Percentiles rank a stretch among this genome's conserved stretches.
These are phyloP conservation scores for Ailuropoda melanoleuca DNA, from an alignment of 2,113 vertebrate genomes.

Conservation along the genomic window DNA sequence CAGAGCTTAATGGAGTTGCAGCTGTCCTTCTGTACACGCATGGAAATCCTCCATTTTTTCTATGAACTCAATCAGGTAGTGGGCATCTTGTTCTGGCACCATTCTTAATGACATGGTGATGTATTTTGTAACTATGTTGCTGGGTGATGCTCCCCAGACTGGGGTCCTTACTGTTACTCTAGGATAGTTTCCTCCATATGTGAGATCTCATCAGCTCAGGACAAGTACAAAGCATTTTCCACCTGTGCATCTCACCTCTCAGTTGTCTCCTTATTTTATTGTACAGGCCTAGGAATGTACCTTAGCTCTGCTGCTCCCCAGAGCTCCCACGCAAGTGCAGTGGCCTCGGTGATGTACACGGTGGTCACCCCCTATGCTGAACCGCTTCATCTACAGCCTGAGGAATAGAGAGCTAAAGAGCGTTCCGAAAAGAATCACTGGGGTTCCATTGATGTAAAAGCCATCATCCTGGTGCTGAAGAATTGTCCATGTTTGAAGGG, in stretches of 20 bases:
- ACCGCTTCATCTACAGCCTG: not conserved
- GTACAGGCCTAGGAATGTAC: not conserved
- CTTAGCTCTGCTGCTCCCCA: not conserved
- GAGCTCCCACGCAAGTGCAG: not conserved
- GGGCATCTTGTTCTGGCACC: not conserved
- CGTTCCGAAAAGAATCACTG: not conserved
- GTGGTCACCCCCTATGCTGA: not conserved
- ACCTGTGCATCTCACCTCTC: too few species aligned
- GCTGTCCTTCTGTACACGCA: not conserved
- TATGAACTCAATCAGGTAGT: slow-evolving; percentile 40
- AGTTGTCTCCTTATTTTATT: not conserved
- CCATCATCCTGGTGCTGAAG: too few species aligned
- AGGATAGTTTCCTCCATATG: too few species aligned
- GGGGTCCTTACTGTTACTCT: too few species aligned
- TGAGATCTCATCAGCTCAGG: too few species aligned
- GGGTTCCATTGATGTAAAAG: too few species aligned
- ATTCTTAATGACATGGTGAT: too few species aligned
- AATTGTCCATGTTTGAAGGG: too few species aligned
- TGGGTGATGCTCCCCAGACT: too few species aligned
- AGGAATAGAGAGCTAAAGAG: not conserved
- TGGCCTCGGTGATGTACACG: not conserved
- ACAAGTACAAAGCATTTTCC: too few species aligned
- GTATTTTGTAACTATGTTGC: too few species aligned
- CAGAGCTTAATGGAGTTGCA: not conserved
- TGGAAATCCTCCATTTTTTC: slow-evolving; percentile 44